Evolutionary conservation across 2,888 invertebrate species (phyloP).

Genomic region (Dolomedes plantarius): DNA sequence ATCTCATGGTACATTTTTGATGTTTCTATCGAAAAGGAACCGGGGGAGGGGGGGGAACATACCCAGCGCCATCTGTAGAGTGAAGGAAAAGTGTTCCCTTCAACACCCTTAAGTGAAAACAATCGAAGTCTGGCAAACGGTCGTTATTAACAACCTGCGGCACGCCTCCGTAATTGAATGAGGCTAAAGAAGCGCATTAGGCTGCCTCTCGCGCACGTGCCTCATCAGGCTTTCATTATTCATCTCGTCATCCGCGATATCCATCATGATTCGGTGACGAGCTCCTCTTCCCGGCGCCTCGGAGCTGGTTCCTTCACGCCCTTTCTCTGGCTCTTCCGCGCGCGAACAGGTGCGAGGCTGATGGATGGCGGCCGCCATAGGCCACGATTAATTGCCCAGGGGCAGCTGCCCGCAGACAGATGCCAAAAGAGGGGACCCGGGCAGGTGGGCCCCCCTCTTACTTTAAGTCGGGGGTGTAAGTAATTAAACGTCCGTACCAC

Average conservation of each 20-base stretch:
- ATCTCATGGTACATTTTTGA: too few relatives aligned
- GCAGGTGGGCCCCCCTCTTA: constrained; percentile 4
- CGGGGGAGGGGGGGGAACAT: too few relatives aligned
- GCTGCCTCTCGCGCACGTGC: neutral
- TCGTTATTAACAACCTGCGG: too few relatives aligned
- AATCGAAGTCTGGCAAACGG: too few relatives aligned
- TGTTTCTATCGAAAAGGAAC: too few relatives aligned
- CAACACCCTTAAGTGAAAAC: too few relatives aligned
- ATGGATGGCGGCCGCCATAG: constrained; percentile 17
- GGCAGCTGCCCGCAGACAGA: constrained; percentile 1
- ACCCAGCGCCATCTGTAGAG: too few relatives aligned
- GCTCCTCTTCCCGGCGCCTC: neutral
- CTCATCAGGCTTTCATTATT: neutral
- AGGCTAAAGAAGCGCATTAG: too few relatives aligned
- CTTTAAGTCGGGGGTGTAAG: neutral
- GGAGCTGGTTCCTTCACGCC: constrained; percentile 9
- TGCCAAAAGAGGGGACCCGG: neutral
- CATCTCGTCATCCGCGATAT: neutral
- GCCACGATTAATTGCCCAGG: constrained; percentile 13
- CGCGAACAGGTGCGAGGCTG: constrained; percentile 2
- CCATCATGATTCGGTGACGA: neutral
- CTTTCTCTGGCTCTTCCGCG: neutral
- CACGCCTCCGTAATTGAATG: too few relatives aligned
- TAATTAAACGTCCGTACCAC: too few relatives aligned
- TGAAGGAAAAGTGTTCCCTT: too few relatives aligned